Conservation (phyloP, 1,140 invertebrate species). For the Aphidius gifuensis region DNA sequence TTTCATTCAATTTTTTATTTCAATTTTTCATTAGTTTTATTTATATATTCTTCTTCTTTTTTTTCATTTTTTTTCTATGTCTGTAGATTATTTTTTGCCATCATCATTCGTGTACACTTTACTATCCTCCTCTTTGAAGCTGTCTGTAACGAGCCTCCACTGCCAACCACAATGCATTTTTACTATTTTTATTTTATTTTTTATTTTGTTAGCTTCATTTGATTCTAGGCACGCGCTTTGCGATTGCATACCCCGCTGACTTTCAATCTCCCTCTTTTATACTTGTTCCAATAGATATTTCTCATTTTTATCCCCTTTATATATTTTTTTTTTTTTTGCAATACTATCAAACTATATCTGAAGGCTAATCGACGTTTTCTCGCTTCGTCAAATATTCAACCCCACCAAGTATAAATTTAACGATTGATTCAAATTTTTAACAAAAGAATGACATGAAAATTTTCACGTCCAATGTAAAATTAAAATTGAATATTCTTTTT, state of each 20-base stretch:
- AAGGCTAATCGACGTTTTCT: not conserved
- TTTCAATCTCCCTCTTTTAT: not conserved
- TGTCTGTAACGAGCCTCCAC: slow-evolving; percentile 35
- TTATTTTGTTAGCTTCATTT: slow-evolving; percentile 27
- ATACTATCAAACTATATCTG: not conserved
- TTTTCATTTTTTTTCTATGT: slow-evolving; percentile 20
- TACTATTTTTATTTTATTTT: no score
- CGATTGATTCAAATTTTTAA: no score
- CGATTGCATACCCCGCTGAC: slow-evolving; percentile 12
- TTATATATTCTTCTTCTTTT: slow-evolving; percentile 15
- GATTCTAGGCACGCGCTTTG: slow-evolving; percentile 24
- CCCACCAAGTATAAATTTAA: no score
- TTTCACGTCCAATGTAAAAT: no score
- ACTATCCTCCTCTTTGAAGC: slow-evolving; percentile 18
- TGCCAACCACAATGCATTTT: slow-evolving; percentile 29
- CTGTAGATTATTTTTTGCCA: no score
- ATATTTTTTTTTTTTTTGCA: not conserved
- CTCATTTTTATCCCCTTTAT: no score
- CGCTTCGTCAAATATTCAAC: slow-evolving; percentile 5
- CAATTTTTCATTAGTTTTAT: no score
- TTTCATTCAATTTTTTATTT: not conserved
- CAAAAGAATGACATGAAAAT: no score
- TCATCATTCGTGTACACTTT: not conserved
- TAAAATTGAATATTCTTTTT: no score
- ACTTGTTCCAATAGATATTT: no score